Evolutionary conservation across 2,113 vertebrate genomes (phyloP).

Genomic region (Clupea harengus): DNA sequence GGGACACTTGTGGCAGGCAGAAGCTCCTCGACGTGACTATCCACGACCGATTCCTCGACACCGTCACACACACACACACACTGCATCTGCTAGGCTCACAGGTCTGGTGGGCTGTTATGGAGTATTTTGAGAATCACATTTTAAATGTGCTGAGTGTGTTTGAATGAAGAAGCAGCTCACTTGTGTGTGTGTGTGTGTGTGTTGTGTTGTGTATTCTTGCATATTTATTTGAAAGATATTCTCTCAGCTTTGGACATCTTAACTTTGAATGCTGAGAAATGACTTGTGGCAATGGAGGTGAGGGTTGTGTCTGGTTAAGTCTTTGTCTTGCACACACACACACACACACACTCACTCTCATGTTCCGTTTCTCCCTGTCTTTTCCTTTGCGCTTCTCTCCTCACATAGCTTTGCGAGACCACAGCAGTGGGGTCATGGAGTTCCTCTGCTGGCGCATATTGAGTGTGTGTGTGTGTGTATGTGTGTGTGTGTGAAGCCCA

Average conservation of each 20-base stretch:
- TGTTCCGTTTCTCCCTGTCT: not conserved
- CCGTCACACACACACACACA: not conserved
- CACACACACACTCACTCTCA: not conserved
- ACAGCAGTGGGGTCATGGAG: not conserved
- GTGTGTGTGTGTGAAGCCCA: constrained; percentile 4
- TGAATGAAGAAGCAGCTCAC: constrained; percentile 19
- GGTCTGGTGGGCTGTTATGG: no score
- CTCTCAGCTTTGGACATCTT: not conserved
- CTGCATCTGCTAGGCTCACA: not conserved
- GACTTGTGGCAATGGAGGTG: not conserved
- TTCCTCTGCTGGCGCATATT: not conserved
- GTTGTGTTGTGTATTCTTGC: not conserved
- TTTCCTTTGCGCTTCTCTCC: not conserved
- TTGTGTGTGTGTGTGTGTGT: constrained; percentile 30
- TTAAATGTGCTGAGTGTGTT: no score
- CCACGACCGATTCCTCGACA: not conserved
- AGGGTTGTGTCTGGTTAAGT: not conserved
- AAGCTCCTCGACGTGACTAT: no score
- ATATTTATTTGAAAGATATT: not conserved
- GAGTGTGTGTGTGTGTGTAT: not conserved
- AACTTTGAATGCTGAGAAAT: not conserved
- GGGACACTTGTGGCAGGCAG: no score
- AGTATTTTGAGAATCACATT: no score
- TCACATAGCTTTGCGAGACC: not conserved
- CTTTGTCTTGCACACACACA: not conserved